Evolutionary conservation across 2,888 invertebrate species (phyloP).

Genomic region (Eupeodes latifasciatus): DNA sequence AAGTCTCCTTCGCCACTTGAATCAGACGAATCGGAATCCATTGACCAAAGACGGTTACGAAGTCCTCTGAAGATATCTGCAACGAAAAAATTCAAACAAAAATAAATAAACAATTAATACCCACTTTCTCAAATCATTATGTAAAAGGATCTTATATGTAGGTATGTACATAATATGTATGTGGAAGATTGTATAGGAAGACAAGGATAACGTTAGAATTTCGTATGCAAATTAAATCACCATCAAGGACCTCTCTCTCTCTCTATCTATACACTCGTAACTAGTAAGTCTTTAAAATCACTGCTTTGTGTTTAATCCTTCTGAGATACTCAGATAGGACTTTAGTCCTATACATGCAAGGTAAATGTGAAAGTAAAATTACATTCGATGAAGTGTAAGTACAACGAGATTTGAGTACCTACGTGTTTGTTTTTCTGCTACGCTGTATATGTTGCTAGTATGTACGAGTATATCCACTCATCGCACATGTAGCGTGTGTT

Average conservation of each 20-base stretch:
- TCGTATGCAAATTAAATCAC: slow-evolving; percentile 66
- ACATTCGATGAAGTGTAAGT: slow-evolving; percentile 55
- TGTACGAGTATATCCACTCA: neutral
- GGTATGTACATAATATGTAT: too few species aligned
- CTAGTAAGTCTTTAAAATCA: slow-evolving; percentile 64
- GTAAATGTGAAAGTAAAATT: slow-evolving; percentile 58
- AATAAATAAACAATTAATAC: slow-evolving; percentile 25
- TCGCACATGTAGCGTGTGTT: neutral
- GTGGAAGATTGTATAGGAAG: neutral
- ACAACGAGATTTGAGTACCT: slow-evolving; percentile 3
- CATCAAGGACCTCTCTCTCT: slow-evolving; percentile 35
- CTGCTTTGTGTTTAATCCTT: slow-evolving; percentile 47
- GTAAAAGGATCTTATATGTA: slow-evolving; percentile 1
- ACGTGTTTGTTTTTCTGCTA: slow-evolving; percentile 56
- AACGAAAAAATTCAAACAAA: slow-evolving; percentile 49
- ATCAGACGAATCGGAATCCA: slow-evolving; percentile 67
- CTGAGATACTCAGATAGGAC: neutral
- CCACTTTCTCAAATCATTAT: slow-evolving; percentile 52
- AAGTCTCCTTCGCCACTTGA: slow-evolving; percentile 77
- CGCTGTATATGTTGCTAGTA: neutral
- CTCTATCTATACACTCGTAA: too few species aligned
- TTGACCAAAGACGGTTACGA: slow-evolving; percentile 80
- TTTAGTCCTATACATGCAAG: neutral
- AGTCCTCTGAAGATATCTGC: slow-evolving; percentile 83
- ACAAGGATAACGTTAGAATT: slow-evolving; percentile 38